A percentile compares a stretch with the other conserved stretches of the same genome.
These are phyloP conservation scores for Craterocephalus amniculus DNA, from an alignment of 2,797 vertebrate genomes.

Conservation along the genomic window DNA sequence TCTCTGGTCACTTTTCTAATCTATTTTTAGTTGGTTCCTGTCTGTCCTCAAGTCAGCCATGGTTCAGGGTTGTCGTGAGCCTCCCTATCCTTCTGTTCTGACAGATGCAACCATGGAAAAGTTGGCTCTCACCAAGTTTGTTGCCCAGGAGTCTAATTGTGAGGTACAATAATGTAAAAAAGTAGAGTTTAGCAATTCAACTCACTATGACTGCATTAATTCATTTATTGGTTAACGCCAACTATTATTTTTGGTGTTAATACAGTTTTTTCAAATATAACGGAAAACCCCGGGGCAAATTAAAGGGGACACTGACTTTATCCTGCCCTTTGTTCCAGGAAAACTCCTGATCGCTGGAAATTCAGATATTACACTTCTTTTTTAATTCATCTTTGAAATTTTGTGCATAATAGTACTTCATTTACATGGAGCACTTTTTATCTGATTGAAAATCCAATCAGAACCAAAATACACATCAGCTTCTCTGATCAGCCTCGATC, in stretches of 20 bases:
- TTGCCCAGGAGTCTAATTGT: slow-evolving; percentile 92
- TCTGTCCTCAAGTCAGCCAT: slow-evolving; percentile 90
- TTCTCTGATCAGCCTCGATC: no score
- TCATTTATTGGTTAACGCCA: no score
- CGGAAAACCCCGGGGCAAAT: no score
- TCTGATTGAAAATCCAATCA: no score
- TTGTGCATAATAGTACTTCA: no score
- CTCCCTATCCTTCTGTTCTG: slow-evolving; percentile 92
- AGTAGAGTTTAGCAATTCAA: not conserved
- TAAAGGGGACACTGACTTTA: no score
- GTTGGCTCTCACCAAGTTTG: slow-evolving; percentile 94
- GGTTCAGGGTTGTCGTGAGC: slow-evolving; percentile 93
- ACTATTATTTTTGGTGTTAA: not conserved
- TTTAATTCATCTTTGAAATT: no score
- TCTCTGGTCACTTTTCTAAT: not conserved
- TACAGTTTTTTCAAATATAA: not conserved
- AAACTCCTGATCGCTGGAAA: no score
- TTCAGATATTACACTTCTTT: no score
- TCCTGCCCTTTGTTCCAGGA: no score
- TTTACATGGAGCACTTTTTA: no score
- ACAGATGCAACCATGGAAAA: slow-evolving; percentile 98
- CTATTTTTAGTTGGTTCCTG: slow-evolving; percentile 88
- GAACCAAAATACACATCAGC: no score
- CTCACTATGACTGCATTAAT: not conserved
- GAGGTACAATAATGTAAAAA: slow-evolving; percentile 81